Conservation (phyloP, 1,140 invertebrate genomes). For the Caerostris extrusa region DNA sequence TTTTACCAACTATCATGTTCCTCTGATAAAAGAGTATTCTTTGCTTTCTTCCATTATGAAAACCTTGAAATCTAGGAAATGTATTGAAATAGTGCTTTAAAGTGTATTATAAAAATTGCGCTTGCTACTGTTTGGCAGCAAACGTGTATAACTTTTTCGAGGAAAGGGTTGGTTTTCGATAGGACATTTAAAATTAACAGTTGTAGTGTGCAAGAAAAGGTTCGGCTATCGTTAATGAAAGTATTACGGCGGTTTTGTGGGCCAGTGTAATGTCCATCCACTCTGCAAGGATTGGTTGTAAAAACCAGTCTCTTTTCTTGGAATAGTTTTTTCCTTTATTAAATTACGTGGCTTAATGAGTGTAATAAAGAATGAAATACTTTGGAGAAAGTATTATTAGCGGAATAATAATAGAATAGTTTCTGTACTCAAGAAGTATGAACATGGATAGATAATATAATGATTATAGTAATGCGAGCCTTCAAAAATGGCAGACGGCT, state of each 20-base stretch:
- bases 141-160: neutral
- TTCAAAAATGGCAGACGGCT: too few species aligned
- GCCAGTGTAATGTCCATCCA: neutral
- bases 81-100: too few species aligned
- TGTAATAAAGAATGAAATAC: too few species aligned
- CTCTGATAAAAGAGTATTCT: too few species aligned
- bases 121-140: neutral
- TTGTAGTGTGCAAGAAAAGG: neutral
- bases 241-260: neutral
- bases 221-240: neutral
- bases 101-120: neutral
- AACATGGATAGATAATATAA: too few species aligned
- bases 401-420: too few species aligned
- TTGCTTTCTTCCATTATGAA: too few species aligned
- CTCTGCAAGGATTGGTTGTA: neutral
- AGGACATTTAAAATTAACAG: neutral
- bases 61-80: too few species aligned
- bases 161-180: neutral
- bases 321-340: neutral
- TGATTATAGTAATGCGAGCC: too few species aligned
- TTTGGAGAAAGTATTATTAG: too few species aligned
- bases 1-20: too few species aligned
- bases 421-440: too few species aligned
- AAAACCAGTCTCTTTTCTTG: neutral
- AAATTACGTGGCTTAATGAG: neutral